phyloP scores from a whole-genome alignment of 2,113 vertebrate species.

The Cyphomyrus plagiostoma region DNA sequence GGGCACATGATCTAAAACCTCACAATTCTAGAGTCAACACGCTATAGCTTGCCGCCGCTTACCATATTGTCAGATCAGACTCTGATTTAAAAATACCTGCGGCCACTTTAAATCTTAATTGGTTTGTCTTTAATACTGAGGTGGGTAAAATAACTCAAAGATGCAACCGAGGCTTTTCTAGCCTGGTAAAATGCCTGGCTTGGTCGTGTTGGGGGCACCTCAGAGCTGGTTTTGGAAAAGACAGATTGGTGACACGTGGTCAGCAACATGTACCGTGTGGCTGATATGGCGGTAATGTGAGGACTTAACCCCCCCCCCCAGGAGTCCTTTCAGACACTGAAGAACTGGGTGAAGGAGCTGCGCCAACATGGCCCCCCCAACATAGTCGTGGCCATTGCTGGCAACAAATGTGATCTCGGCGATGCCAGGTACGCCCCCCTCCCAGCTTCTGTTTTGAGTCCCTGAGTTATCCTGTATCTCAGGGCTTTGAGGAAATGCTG shows the following conservation, averaged over 20 bases:
- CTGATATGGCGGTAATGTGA: background rate
- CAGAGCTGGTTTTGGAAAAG: background rate
- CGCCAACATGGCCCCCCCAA: constrained; percentile 92
- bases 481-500: background rate
- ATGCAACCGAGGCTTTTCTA: background rate
- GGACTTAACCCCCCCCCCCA: constrained; percentile 38
- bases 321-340: constrained; percentile 92
- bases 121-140: background rate
- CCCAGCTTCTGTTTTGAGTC: background rate
- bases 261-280: background rate
- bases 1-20: background rate
- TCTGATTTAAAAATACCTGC: background rate
- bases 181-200: background rate
- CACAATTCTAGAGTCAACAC: background rate
- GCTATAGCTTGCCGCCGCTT: background rate
- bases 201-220: background rate
- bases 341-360: constrained; percentile 97
- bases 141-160: background rate
- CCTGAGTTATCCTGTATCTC: background rate
- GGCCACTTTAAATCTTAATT: background rate
- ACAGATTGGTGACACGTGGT: background rate
- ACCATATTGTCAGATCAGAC: background rate
- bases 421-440: constrained; percentile 75
- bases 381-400: constrained; percentile 93
- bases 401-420: constrained; percentile 93